Evolutionary conservation across 2,888 invertebrate genomes (phyloP), one percentile per base, ranked within the genome.

Genomic region (Silvanus unidentatus): DNA sequence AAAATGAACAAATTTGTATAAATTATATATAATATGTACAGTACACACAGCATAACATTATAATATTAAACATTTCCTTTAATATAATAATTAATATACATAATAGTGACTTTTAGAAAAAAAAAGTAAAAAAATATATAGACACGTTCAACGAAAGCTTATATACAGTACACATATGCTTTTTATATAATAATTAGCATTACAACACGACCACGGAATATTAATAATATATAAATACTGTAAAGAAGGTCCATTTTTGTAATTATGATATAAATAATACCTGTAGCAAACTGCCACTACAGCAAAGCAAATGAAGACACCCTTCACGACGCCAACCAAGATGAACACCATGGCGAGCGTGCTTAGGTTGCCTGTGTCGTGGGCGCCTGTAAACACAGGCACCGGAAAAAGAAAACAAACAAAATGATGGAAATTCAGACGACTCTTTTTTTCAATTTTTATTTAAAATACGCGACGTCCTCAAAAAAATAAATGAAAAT

Each of bases 261-360:
- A 22, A 22, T 22, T 22, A 22, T 22, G 22, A 22, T 22, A 22
- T 22, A 22, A 22, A 22, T 42, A 72, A 71, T 84, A 92, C 92
- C 92, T 92, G 90, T 90, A 92, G 83, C 91, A 91, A 82, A 88
- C 86, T 75, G 92, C 92, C 83, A 88, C 81, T 78, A 88, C 82
- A 77, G 92, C 89, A 84, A 92, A 92, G 84, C 87, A 87, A 83
- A 91, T 84, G 89, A 92, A 92, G 84, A 92, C 91, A 75, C 84
- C 84, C 75, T 86, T 90, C 77, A 92, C 90, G 77, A 89, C 88
- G 75, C 84, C 84, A 75, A 91, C 88, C 81, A 92, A 84, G 78
- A 92, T 86, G 80, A 91, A 80, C 78, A 92, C 92, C 89, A 92
- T 86, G 74, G 80, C 79, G 76, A 88, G 80, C 71, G 90, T 90